These are phyloP conservation scores for Cebus imitator DNA, from an alignment of 2,113 vertebrate genomes.

Conservation along the genomic window DNA sequence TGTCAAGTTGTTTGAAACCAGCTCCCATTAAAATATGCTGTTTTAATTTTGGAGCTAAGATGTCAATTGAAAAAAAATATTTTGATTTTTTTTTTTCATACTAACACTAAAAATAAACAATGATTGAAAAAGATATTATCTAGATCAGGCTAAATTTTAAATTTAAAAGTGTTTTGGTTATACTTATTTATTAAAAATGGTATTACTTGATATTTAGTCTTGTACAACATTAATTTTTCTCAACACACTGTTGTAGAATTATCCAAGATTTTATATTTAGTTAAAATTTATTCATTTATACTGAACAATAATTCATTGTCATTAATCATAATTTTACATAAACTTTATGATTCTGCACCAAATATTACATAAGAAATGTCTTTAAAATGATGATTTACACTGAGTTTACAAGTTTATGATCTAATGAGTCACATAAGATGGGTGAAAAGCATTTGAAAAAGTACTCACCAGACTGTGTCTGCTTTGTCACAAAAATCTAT, in stretches of 20 bases:
- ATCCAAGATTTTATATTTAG: not conserved
- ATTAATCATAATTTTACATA: not conserved
- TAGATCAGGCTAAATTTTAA: conserved; percentile 13
- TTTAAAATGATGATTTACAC: not conserved
- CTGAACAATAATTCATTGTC: not conserved
- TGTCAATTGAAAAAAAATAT: not conserved
- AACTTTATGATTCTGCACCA: not conserved
- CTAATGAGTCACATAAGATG: not conserved
- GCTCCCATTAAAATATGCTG: conserved; percentile 58
- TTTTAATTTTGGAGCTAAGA: conserved; percentile 50
- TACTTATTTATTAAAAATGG: conserved; percentile 14
- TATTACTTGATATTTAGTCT: not conserved
- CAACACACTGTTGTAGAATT: not conserved
- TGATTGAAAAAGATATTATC: conserved; percentile 1
- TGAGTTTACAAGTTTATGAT: not conserved
- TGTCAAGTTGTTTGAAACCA: conserved; percentile 69
- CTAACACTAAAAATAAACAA: conserved; percentile 23
- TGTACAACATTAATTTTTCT: not conserved
- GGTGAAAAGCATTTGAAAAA: conserved; percentile 24
- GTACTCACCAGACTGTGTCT: not conserved
- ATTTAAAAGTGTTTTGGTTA: conserved; percentile 26
- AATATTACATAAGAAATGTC: not conserved
- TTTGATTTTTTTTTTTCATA: conserved; percentile 29
- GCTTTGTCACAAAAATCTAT: conserved; percentile 3
- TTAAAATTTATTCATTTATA: conserved; percentile 20